Evolutionary conservation across 2,797 vertebrate species (phyloP).

Genomic region (Sebastolobus altivelis): DNA sequence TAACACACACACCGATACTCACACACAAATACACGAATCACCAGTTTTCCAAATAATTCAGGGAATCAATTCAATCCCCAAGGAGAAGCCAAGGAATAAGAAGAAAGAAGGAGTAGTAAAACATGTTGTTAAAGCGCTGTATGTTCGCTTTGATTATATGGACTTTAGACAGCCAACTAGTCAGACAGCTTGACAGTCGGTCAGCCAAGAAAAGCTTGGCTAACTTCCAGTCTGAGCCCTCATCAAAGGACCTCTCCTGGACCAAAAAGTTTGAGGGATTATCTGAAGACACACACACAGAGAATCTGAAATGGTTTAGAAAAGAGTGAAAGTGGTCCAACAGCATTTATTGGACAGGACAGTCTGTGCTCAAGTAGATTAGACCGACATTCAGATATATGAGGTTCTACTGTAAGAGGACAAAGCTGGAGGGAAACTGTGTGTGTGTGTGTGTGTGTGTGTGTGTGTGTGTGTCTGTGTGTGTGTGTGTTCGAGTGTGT

Average conservation of each 20-base stretch:
- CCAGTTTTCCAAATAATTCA: conserved; percentile 15
- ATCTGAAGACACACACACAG: conserved; percentile 40
- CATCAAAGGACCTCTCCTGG: conserved; percentile 72
- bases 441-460: conserved; percentile 9
- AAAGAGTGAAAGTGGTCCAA: conserved; percentile 44
- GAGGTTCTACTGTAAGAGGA: conserved; percentile 28
- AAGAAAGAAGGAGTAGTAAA: conserved; percentile 30
- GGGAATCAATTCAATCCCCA: conserved; percentile 16
- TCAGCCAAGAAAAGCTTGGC: conserved; percentile 71
- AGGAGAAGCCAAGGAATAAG: conserved; percentile 44
- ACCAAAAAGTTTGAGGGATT: conserved; percentile 66
- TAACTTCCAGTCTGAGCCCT: conserved; percentile 63
- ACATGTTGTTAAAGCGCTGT: conserved; percentile 42
- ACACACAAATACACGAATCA: conserved; percentile 4
- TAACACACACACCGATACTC: not conserved
- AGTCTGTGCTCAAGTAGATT: conserved; percentile 46
- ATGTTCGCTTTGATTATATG: conserved; percentile 55
- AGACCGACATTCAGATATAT: conserved; percentile 42
- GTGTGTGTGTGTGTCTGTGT: conserved; percentile 2
- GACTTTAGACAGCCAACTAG: conserved; percentile 58
- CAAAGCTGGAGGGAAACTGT: conserved; percentile 19
- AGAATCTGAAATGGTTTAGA: conserved; percentile 46
- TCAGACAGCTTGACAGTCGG: conserved; percentile 62
- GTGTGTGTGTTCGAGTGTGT: conserved; percentile 1
- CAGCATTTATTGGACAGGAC: conserved; percentile 20